Evolutionary conservation across 2,113 vertebrate genomes (phyloP).

Genomic region (Dendropsophus ebraccatus): DNA sequence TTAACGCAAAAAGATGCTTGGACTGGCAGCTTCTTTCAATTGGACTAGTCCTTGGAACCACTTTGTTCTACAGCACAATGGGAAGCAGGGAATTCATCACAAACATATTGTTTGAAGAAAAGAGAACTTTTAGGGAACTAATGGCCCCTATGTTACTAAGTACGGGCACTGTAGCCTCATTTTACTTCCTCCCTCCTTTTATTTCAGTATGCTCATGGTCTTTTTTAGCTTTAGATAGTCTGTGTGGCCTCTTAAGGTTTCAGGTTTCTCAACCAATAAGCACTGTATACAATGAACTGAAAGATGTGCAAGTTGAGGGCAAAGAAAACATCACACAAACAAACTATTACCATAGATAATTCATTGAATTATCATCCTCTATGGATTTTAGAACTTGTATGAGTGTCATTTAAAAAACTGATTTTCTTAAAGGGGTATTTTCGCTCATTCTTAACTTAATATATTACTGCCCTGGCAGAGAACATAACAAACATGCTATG

Average conservation of each 20-base stretch:
- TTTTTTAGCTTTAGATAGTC: constrained; percentile 17
- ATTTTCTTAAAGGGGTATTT: neutral
- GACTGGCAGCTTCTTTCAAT: constrained; percentile 20
- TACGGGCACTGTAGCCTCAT: neutral
- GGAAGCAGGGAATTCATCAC: neutral
- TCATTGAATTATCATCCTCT: neutral
- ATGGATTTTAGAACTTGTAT: neutral
- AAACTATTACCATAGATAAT: neutral
- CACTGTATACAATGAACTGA: constrained; percentile 9
- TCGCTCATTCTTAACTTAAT: too few species aligned
- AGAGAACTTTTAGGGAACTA: neutral
- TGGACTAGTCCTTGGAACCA: constrained; percentile 30
- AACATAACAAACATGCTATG: too few species aligned
- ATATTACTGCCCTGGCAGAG: too few species aligned
- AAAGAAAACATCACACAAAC: neutral
- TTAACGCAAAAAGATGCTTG: neutral
- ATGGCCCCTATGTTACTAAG: neutral
- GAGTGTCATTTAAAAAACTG: neutral
- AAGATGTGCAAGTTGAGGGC: neutral
- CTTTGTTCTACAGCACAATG: neutral
- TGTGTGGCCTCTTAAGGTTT: neutral
- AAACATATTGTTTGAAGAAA: neutral
- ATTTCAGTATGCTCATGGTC: constrained; percentile 34
- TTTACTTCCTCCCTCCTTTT: constrained; percentile 38
- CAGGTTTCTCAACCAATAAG: neutral